Percentiles rank a stretch among this genome's conserved stretches.
Evolutionary conservation across 2,888 invertebrate species (phyloP).

Genomic region (Melinaea menophilus): DNA sequence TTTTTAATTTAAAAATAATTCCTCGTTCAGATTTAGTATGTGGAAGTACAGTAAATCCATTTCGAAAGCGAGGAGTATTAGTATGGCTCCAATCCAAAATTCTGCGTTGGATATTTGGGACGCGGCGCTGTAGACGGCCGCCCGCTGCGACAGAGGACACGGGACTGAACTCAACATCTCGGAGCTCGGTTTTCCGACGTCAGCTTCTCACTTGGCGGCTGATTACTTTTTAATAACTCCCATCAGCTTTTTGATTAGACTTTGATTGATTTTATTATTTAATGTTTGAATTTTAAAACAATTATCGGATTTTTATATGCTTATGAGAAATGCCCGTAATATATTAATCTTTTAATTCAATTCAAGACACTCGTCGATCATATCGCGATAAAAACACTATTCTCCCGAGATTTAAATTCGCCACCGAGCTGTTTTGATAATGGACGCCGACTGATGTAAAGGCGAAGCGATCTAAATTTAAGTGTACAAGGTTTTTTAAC

Average conservation of each 20-base stretch:
- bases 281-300: not conserved
- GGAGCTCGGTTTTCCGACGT: conserved; percentile 25
- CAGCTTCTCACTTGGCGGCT: conserved; percentile 29
- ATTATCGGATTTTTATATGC: not conserved
- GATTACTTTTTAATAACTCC: conserved; percentile 28
- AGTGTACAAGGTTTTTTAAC: no score
- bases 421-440: no score
- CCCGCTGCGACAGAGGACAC: conserved; percentile 51
- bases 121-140: conserved; percentile 50
- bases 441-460: no score
- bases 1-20: conserved; percentile 20
- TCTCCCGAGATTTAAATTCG: no score
- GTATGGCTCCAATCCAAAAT: conserved; percentile 66
- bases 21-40: conserved; percentile 41
- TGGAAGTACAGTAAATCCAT: conserved; percentile 72
- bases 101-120: conserved; percentile 61
- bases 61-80: conserved; percentile 70
- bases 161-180: conserved; percentile 61
- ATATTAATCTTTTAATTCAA: no score
- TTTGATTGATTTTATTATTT: not conserved
- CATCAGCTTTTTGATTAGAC: conserved; percentile 4
- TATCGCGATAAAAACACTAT: no score
- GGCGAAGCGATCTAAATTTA: no score
- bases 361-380: no score
- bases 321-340: not conserved